Evolutionary conservation across 2,113 vertebrate species (phyloP), one percentile per base, ranked within the genome.

Genomic region (Oriolus oriolus): DNA sequence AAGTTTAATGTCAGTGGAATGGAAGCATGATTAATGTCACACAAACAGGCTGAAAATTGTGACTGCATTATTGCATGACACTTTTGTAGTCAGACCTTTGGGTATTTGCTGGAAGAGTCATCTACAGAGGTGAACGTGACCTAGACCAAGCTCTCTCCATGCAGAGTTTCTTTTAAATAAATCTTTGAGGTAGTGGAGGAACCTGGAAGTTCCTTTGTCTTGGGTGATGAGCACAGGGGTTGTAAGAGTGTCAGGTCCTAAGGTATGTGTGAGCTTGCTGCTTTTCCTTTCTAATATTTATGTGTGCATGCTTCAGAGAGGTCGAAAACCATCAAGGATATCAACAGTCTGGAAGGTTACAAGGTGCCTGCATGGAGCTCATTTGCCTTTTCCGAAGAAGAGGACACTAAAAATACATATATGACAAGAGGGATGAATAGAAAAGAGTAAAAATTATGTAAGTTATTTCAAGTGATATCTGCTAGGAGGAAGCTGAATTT

Each of bases 121-220:
- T 14, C 13, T 63, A 2, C 1, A 2, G 44, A 82, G 54, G 9
- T 75, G 64, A 77, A 35, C 0, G 0, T 59, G 33, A 68, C 33
- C 26, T 26, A 57, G 52, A 56, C 6, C 13, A 71, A 88, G 16
- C 4, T 63, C 5, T 57, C 10, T 50, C 23, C 11, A 6, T 26
- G 15, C 10, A 93, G 21, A 75, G 11, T 9, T 54, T 61, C 31
- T 56, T 73, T 59, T 54, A 61, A 84, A 81, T 6, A 80, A 73
- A 56, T 27, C 33, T 84, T 57, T 45, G 41, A n/a, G n/a, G 10
- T 33, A 6, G 4, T 1, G 2, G 28, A 59, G 16, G 7, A 86
- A 41, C 18, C 16, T 54, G n/a, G 35, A 88, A 35, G 5, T 76
- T 71, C 47, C 44, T 56, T 44, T 31, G 45, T 2, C 16, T 31